Evolutionary conservation across 2,888 invertebrate species (phyloP).

Genomic region (Chrysolina haemoptera): DNA sequence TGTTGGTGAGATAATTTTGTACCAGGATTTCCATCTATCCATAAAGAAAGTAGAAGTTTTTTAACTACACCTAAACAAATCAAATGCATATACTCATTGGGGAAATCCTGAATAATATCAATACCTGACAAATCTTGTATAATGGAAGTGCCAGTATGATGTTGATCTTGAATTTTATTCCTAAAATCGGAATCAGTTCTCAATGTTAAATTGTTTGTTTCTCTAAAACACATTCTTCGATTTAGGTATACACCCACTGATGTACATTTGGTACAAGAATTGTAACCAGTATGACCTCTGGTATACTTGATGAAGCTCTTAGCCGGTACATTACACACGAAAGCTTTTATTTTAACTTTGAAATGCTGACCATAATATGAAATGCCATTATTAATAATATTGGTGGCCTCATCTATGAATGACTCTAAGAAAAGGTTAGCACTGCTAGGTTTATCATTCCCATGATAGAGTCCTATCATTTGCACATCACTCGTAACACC

Average conservation of each 20-base stretch:
- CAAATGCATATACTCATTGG: constrained; percentile 25
- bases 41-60: constrained; percentile 6
- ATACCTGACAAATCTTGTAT: constrained; percentile 12
- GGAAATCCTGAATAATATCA: constrained; percentile 23
- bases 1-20: constrained; percentile 18
- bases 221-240: constrained; percentile 38
- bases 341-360: constrained; percentile 33
- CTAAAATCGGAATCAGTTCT: constrained; percentile 28
- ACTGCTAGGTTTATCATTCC: constrained; percentile 30
- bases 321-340: constrained; percentile 50
- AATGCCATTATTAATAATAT: constrained; percentile 19
- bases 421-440: constrained; percentile 23
- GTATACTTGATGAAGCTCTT: constrained; percentile 42
- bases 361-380: constrained; percentile 20
- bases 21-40: constrained; percentile 6
- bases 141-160: constrained; percentile 28
- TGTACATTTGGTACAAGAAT: constrained; percentile 46
- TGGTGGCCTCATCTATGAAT: constrained; percentile 25
- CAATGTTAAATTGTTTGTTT: constrained; percentile 26
- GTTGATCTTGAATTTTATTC: constrained; percentile 20
- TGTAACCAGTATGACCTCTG: constrained; percentile 45
- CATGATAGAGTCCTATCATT: constrained; percentile 26
- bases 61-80: constrained; percentile 20
- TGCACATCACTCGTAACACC: background rate
- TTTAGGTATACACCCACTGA: constrained; percentile 34